Evolutionary conservation across 2,113 vertebrate species (phyloP).

Genomic region (Ptilorrhoa leucosticta): DNA sequence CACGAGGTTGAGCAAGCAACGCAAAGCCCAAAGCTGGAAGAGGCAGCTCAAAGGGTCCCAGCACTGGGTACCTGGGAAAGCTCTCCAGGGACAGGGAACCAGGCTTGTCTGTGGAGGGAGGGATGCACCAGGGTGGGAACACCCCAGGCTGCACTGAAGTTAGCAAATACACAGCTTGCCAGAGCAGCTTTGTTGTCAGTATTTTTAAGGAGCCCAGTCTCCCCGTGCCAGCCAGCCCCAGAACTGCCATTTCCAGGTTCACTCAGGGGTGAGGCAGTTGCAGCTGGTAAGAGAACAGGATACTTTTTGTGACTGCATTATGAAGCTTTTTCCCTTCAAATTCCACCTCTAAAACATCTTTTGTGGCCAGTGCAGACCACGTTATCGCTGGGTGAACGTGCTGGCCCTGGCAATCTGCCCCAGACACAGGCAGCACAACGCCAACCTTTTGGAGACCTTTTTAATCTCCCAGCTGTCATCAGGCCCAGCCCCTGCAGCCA

Average conservation of each 20-base stretch:
- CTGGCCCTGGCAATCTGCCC: conserved; percentile 46
- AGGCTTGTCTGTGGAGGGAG: neutral
- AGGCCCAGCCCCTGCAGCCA: neutral
- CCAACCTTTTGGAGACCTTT: conserved; percentile 68
- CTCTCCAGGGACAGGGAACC: neutral
- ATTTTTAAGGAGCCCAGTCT: neutral
- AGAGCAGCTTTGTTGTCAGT: neutral
- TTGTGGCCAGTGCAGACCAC: conserved; percentile 13
- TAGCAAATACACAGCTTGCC: neutral
- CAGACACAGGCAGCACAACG: conserved; percentile 39
- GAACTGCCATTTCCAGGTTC: neutral
- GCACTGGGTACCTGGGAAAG: neutral
- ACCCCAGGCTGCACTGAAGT: neutral
- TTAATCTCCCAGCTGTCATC: conserved; percentile 63
- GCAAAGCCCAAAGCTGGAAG: neutral
- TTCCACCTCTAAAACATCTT: neutral
- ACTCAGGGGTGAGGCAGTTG: neutral
- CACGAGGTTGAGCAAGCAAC: neutral
- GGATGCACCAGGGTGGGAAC: neutral
- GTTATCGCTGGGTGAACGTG: neutral
- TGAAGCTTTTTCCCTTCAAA: conserved; percentile 19
- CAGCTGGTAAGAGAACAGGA: conserved; percentile 41
- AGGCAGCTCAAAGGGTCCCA: neutral
- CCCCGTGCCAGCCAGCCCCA: neutral
- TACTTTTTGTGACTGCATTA: conserved; percentile 14